A percentile compares a stretch with the other conserved stretches of the same genome.
Conservation (phyloP, 2,888 invertebrate species). For the Onthophagus sagittarius region DNA sequence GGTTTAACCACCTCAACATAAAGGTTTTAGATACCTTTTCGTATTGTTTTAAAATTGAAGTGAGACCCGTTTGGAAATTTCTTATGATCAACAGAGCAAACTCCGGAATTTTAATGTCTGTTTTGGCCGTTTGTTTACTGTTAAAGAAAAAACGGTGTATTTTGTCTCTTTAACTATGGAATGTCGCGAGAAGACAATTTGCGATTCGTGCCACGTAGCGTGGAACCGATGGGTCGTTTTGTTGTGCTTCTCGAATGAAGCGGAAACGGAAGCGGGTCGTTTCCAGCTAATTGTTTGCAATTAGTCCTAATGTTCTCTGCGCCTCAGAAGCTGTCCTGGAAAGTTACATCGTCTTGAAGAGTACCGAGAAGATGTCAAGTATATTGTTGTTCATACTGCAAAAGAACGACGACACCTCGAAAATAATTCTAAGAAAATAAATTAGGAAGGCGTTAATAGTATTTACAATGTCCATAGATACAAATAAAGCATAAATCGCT, state of each 20-base stretch:
- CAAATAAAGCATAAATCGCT: background rate
- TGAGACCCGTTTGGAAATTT: too few relatives aligned
- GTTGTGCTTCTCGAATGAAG: background rate
- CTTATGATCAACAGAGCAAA: too few relatives aligned
- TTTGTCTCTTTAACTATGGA: background rate
- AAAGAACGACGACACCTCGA: background rate
- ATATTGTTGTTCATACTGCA: background rate
- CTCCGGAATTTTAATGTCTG: background rate
- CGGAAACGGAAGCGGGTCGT: background rate
- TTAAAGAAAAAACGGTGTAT: background rate
- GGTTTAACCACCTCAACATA: background rate
- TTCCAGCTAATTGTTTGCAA: constrained; percentile 11
- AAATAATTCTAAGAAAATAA: background rate
- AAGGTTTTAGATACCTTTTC: background rate
- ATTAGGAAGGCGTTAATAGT: background rate
- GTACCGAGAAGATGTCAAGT: background rate
- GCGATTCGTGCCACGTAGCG: background rate
- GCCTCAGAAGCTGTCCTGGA: background rate
- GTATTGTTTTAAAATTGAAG: background rate
- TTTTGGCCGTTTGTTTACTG: background rate
- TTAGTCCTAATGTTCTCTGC: background rate
- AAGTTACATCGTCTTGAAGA: background rate
- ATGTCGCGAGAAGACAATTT: background rate
- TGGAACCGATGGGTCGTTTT: background rate
- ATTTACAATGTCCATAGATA: background rate